Evolutionary conservation across 2,113 vertebrate species (phyloP).

Genomic region (Cathartes aura): DNA sequence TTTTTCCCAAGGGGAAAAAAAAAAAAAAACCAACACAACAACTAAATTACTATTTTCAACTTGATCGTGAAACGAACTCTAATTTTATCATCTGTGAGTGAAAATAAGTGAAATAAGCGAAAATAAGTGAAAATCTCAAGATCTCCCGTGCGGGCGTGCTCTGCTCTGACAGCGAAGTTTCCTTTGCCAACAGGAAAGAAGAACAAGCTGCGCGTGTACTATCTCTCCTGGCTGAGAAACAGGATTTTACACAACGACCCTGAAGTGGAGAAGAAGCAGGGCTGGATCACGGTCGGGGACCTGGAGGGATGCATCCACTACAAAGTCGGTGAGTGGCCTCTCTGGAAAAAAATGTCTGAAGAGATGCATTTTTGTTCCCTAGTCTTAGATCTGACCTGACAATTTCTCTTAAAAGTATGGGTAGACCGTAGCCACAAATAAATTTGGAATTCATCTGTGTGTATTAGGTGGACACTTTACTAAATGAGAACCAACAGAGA

Average conservation of each 20-base stretch:
- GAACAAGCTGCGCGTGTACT: constrained; percentile 97
- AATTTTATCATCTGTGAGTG: background rate
- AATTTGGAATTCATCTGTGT: background rate
- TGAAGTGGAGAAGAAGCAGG: constrained; percentile 98
- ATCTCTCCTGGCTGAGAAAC: constrained; percentile 98
- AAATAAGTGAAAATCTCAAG: background rate
- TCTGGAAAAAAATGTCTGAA: background rate
- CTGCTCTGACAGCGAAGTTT: background rate
- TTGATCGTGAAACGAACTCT: background rate
- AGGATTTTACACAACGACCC: constrained; percentile 98
- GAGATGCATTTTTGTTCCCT: background rate
- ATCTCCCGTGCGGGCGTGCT: rapidly evolving
- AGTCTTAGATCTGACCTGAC: background rate
- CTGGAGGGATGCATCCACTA: constrained; percentile 98
- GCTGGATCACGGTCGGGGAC: constrained; percentile 97
- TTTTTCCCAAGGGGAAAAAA: no score
- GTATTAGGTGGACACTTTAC: background rate
- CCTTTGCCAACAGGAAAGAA: constrained; percentile 85
- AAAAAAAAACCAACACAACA: background rate
- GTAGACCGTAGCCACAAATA: background rate
- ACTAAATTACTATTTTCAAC: background rate
- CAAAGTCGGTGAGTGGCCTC: constrained; percentile 90
- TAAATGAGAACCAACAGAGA: background rate
- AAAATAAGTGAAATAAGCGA: background rate
- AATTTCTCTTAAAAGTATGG: background rate